These are phyloP conservation scores for Uromys caudimaculatus DNA, from an alignment of 2,797 vertebrate species.

Conservation along the genomic window DNA sequence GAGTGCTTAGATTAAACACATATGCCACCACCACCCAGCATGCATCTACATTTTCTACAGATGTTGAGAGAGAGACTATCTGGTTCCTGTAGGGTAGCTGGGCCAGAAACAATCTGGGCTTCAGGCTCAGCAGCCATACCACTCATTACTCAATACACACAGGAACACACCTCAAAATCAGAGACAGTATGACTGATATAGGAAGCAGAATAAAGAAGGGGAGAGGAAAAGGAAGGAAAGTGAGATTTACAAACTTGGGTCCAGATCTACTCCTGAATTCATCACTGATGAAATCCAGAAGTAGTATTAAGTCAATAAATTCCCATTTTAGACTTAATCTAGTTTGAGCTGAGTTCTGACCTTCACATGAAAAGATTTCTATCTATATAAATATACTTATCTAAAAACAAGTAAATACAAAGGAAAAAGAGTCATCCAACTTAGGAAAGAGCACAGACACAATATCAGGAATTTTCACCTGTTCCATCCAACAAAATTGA, in stretches of 20 bases:
- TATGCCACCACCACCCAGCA: too few relatives aligned
- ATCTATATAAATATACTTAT: not conserved
- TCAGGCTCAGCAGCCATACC: not conserved
- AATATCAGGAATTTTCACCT: not conserved
- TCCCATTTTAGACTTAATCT: not conserved
- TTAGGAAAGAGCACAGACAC: not conserved
- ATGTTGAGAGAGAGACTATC: not conserved
- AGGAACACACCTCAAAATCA: not conserved
- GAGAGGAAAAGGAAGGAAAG: too few relatives aligned
- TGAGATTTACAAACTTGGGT: not conserved
- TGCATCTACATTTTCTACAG: not conserved
- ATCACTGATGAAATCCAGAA: too few relatives aligned
- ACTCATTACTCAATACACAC: not conserved
- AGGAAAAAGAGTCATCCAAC: not conserved
- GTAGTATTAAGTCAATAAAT: not conserved
- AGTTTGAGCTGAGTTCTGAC: not conserved
- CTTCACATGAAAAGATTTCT: not conserved
- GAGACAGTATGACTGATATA: not conserved
- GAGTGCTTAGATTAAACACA: too few relatives aligned
- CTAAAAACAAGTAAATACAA: not conserved
- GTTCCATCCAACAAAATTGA: not conserved
- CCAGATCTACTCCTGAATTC: not conserved
- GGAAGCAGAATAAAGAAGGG: not conserved
- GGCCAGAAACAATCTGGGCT: not conserved
- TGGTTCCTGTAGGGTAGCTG: not conserved